Conservation (phyloP, 2,888 invertebrate species). For the Papilio elwesi region DNA sequence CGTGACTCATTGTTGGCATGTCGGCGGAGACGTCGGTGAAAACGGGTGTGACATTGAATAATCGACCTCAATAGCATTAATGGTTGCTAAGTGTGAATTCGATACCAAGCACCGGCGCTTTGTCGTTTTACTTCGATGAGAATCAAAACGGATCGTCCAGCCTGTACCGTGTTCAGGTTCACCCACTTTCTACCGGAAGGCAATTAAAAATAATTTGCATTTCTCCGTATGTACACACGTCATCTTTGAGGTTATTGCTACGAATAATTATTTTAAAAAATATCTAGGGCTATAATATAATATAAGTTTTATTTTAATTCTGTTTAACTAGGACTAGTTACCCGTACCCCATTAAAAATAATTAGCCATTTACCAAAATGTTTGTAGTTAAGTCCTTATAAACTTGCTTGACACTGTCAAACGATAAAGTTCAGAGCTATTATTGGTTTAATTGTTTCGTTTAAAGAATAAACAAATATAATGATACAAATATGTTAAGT, state of each 20-base stretch:
- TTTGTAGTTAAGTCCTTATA: too few species aligned
- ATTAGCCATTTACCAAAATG: too few species aligned
- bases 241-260: slow-evolving; percentile 49
- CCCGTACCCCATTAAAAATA: too few species aligned
- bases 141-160: slow-evolving; percentile 62
- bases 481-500: too few species aligned
- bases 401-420: too few species aligned
- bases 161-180: slow-evolving; percentile 72
- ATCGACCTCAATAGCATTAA: slow-evolving; percentile 36
- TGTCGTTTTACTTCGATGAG: slow-evolving; percentile 66
- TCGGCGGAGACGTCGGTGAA: slow-evolving; percentile 25
- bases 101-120: slow-evolving; percentile 49
- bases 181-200: slow-evolving; percentile 82
- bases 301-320: too few species aligned
- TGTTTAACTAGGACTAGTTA: too few species aligned
- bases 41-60: slow-evolving; percentile 29
- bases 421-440: too few species aligned
- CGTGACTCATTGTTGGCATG: slow-evolving; percentile 15
- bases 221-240: slow-evolving; percentile 71
- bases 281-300: background rate
- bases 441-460: too few species aligned
- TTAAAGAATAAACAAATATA: too few species aligned
- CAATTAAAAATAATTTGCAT: slow-evolving; percentile 82
- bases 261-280: background rate
- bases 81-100: slow-evolving; percentile 34